A percentile compares a stretch with the other conserved stretches of the same genome.
Evolutionary conservation across 2,888 invertebrate genomes (phyloP).

Genomic region (Leptopilina myrica): DNA sequence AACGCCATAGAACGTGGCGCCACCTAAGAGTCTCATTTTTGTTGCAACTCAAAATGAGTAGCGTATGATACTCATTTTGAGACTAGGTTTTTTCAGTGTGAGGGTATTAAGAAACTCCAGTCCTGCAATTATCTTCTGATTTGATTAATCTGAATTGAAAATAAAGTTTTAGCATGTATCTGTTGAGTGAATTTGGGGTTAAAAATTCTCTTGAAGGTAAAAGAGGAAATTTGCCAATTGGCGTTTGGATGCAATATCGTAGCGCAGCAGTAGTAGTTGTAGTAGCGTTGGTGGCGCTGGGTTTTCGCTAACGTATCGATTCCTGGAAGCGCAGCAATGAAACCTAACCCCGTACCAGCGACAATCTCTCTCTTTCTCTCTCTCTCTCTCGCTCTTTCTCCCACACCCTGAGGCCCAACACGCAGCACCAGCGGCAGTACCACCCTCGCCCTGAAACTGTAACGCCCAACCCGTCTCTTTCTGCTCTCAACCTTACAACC

Average conservation of each 20-base stretch:
- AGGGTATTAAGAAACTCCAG: background rate
- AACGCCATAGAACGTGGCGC: no score
- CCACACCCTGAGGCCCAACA: conserved; percentile 54
- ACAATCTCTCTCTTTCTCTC: conserved; percentile 48
- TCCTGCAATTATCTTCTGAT: no score
- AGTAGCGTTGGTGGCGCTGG: conserved; percentile 56
- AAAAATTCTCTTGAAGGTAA: conserved; percentile 48
- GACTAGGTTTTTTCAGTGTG: no score
- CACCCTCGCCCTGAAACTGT: conserved; percentile 50
- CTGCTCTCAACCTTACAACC: conserved; percentile 45
- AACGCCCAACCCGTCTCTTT: conserved; percentile 51
- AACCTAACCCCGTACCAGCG: conserved; percentile 71
- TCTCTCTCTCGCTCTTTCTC: conserved; percentile 52
- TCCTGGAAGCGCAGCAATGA: conserved; percentile 74
- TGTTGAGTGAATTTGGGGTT: conserved; percentile 46
- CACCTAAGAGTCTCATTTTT: no score
- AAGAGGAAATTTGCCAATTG: conserved; percentile 35
- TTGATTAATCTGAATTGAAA: no score
- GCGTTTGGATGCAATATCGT: conserved; percentile 49
- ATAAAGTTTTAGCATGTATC: background rate
- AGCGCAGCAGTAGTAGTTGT: conserved; percentile 49
- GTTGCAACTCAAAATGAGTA: no score
- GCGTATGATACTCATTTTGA: no score
- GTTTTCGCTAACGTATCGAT: conserved; percentile 66
- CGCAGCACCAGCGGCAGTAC: conserved; percentile 49